Evolutionary conservation across 2,888 invertebrate genomes (phyloP), one percentile per base, ranked within the genome.

Genomic region (Periphyllus acericola): DNA sequence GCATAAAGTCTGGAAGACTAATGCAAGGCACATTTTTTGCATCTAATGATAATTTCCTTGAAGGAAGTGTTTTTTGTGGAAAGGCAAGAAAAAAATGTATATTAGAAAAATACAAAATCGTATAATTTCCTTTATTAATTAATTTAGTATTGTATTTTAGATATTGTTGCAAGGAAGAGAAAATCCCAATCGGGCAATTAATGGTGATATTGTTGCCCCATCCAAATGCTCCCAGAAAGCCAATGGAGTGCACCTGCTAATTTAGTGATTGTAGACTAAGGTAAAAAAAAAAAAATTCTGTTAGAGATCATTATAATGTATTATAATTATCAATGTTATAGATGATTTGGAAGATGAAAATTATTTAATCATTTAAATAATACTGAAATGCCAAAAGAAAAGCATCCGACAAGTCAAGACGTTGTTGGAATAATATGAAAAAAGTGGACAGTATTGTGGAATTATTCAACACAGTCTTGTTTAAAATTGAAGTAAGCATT

Each of bases 401-500:
- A 90, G 85, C 89, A 91, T 89, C 95, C 96, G 3, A 96, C 96
- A 0, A 97, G 96, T 0, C 93, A 93, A 90, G n/a, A n/a, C n/a
- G 94, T 98, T 85, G 98, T 99, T n/a, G 99, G 98, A 1, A 97
- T 99, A 89, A 96, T 99, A 89, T 94, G 96, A 90, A 94, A 99
- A 88, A 99, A 99, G 91, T 99, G 99, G 98, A 72, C 99, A 98
- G 91, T 99, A 99, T 92, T 99, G 99, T 92, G 99, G 99, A 25
- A 97, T 99, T 90, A 92, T 99, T 87, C 94, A 97, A 91, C 94
- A 95, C 0, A 96, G 95, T 91, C 93, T 94, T 34, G 92, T 96
- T 74, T 94, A 94, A 91, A 95, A 94, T 92, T 92, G 92, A 90
- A 90, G 89, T 89, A n/a, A 32, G 60, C 25, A 5, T 52, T 60